phyloP scores from a whole-genome alignment of 2,113 vertebrate genomes.

The Pionites leucogaster region DNA sequence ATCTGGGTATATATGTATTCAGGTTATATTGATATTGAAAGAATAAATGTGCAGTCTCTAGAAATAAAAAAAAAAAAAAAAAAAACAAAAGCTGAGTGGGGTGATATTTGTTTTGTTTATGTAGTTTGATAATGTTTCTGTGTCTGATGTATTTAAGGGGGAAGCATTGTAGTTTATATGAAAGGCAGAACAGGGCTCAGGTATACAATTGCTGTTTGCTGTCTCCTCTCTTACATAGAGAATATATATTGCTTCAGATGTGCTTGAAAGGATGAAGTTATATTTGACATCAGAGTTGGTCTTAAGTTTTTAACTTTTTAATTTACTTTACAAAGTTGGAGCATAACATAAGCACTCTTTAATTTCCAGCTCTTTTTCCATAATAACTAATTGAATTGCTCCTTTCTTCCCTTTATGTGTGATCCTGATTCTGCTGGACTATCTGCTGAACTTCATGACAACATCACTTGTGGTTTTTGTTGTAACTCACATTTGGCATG shows the following conservation, averaged over 20 bases:
- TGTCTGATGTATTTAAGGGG: not conserved
- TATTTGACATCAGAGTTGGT: not conserved
- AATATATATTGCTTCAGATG: not conserved
- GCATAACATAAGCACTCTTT: conserved; percentile 67
- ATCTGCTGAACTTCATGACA: conserved; percentile 83
- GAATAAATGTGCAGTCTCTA: not conserved
- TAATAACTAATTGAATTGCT: conserved; percentile 88
- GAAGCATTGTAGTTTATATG: not conserved
- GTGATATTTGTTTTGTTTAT: not conserved
- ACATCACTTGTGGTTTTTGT: conserved; percentile 79
- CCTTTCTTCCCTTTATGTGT: conserved; percentile 88
- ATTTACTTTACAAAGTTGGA: conserved; percentile 52
- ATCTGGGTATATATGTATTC: not conserved
- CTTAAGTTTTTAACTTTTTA: not conserved
- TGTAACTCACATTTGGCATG: conserved; percentile 71
- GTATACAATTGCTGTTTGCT: conserved; percentile 1
- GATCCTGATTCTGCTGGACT: conserved; percentile 85
- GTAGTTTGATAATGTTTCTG: not conserved
- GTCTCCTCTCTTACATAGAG: not conserved
- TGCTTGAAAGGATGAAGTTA: not conserved
- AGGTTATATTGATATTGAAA: not conserved
- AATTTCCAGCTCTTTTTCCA: conserved; percentile 72
- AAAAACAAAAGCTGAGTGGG: not conserved
- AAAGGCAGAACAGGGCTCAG: not conserved
- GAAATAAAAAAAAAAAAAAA: not conserved